These are phyloP conservation scores for Ciconia stormi DNA, from an alignment of 2,113 vertebrate species.

Conservation along the genomic window DNA sequence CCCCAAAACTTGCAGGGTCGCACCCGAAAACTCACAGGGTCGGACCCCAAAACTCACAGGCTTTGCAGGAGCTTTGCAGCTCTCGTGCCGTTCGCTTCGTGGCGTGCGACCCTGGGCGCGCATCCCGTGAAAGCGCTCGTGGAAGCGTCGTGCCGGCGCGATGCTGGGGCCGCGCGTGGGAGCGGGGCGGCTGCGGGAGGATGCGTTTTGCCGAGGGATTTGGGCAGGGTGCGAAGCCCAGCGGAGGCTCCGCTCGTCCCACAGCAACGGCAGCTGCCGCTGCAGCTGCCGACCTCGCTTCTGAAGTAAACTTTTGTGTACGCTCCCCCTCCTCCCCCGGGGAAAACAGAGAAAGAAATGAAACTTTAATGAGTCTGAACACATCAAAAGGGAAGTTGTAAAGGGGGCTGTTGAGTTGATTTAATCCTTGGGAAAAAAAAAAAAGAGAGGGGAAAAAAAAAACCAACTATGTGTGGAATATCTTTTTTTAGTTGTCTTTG, in stretches of 20 bases:
- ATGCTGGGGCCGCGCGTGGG: background rate
- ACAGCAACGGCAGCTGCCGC: constrained; percentile 36
- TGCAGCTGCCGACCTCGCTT: constrained; percentile 35
- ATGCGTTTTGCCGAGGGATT: background rate
- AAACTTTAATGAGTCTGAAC: constrained; percentile 56
- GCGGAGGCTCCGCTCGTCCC: background rate
- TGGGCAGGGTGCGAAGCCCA: background rate
- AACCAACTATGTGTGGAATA: background rate
- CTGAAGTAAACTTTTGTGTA: constrained; percentile 63
- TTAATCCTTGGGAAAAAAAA: constrained; percentile 7
- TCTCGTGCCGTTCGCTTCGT: accelerated
- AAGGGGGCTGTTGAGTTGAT: constrained; percentile 54
- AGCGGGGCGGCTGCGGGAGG: background rate
- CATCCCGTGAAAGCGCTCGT: accelerated
- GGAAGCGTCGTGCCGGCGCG: accelerated
- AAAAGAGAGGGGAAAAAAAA: accelerated
- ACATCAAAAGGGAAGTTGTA: constrained; percentile 61
- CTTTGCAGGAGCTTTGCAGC: background rate
- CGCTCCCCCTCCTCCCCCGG: background rate
- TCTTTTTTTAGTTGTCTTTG: constrained; percentile 61
- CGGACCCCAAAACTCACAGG: accelerated
- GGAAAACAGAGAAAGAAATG: constrained; percentile 47
- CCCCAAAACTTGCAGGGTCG: background rate
- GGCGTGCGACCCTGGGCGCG: accelerated
- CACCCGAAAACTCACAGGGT: background rate